phyloP scores from a whole-genome alignment of 2,888 invertebrate species.

The Athetis lepigone region DNA sequence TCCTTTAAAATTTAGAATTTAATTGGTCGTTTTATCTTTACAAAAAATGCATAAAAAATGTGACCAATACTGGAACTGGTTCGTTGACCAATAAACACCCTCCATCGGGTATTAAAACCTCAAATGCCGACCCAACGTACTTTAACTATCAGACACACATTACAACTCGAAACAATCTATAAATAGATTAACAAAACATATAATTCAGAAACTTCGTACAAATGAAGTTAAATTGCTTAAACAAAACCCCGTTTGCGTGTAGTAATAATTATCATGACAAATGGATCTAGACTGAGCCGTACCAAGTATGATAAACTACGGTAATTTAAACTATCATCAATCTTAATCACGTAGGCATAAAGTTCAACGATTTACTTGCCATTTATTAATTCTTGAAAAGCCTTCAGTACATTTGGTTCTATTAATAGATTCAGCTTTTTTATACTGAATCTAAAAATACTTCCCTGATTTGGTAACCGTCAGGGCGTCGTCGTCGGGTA shows the following conservation, averaged over 20 bases:
- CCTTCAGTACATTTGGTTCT: conserved; percentile 1
- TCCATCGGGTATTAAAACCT: too few relatives aligned
- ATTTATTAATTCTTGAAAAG: conserved; percentile 19
- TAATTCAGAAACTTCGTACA: conserved; percentile 23
- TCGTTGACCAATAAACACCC: too few relatives aligned
- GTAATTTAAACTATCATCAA: conserved; percentile 49
- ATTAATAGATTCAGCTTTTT: conserved; percentile 10
- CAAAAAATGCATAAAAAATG: too few relatives aligned
- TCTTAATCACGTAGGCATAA: conserved; percentile 43
- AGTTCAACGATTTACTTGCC: conserved; percentile 30
- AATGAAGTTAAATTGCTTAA: conserved; percentile 54
- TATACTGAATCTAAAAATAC: not conserved
- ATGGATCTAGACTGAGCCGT: conserved; percentile 49
- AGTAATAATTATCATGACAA: conserved; percentile 56
- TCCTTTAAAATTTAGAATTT: not conserved
- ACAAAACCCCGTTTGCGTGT: conserved; percentile 50
- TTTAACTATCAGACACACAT: conserved; percentile 14
- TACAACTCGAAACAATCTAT: not conserved
- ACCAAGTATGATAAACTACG: conserved; percentile 41
- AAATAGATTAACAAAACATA: conserved; percentile 3
- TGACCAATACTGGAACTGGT: too few relatives aligned
- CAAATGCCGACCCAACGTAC: not conserved
- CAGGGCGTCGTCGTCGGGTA: too few relatives aligned
- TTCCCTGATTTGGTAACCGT: too few relatives aligned
- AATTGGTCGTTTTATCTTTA: not conserved